These are phyloP conservation scores for Eptesicus fuscus DNA, from an alignment of 2,113 vertebrate species.

Conservation along the genomic window DNA sequence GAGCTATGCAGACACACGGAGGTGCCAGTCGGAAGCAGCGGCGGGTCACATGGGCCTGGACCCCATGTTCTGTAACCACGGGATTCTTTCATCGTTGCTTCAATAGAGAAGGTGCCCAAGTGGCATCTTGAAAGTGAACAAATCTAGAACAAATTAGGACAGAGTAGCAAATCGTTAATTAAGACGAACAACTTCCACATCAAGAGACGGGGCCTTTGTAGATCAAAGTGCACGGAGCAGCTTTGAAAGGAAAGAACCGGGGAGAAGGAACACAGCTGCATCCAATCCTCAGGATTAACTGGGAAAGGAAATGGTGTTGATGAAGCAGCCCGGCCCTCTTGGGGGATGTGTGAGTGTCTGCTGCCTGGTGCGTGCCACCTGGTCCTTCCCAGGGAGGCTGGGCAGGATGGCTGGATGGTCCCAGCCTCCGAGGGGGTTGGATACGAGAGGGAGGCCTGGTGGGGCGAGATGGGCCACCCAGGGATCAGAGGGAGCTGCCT, in stretches of 20 bases:
- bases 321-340: neutral
- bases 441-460: neutral
- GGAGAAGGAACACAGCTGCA: neutral
- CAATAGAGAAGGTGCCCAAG: neutral
- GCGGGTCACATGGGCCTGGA: accelerated
- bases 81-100: neutral
- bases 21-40: neutral
- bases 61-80: accelerated
- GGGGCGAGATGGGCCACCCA: neutral
- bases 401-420: accelerated
- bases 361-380: accelerated
- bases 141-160: neutral
- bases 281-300: neutral
- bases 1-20: neutral
- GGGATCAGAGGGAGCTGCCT: neutral
- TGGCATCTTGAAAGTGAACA: neutral
- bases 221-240: neutral
- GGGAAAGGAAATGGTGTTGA: neutral
- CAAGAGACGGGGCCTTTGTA: neutral
- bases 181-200: neutral
- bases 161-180: neutral
- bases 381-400: neutral
- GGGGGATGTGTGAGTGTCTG: neutral
- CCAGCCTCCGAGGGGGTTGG: neutral
- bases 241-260: neutral